Evolutionary conservation across 2,113 vertebrate species (phyloP).

Genomic region (Sclerurus mexicanus): DNA sequence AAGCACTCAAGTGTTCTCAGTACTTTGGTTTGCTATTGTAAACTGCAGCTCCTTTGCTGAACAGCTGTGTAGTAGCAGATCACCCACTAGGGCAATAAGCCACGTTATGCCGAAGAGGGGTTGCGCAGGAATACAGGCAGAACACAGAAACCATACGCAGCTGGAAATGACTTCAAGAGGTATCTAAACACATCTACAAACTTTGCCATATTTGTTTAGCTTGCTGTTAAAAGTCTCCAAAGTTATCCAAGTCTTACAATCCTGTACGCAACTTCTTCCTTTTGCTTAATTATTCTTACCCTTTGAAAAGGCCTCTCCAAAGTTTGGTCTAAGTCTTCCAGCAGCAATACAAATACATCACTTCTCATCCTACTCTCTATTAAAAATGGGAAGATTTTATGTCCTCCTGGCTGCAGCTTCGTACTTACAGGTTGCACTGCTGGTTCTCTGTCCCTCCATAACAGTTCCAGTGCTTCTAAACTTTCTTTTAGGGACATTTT

Average conservation of each 20-base stretch:
- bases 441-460: fast-evolving
- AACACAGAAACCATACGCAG: background rate
- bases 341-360: background rate
- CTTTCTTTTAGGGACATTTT: background rate
- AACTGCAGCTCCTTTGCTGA: background rate
- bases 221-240: background rate
- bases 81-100: background rate
- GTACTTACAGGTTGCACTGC: background rate
- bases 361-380: background rate
- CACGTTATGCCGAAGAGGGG: fast-evolving
- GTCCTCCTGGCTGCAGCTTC: background rate
- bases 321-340: background rate
- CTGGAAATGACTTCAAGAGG: background rate
- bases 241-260: background rate
- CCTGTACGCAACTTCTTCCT: background rate
- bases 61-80: background rate
- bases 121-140: background rate
- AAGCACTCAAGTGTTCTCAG: background rate
- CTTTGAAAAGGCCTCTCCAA: background rate
- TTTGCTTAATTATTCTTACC: background rate
- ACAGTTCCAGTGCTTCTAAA: background rate
- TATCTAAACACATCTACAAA: background rate
- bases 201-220: background rate
- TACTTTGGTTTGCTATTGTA: background rate
- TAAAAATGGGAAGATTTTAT: background rate